Percentiles rank a stretch among this genome's conserved stretches.
phyloP scores from a whole-genome alignment of 2,113 vertebrate species.

The Atlantisia rogersi region DNA sequence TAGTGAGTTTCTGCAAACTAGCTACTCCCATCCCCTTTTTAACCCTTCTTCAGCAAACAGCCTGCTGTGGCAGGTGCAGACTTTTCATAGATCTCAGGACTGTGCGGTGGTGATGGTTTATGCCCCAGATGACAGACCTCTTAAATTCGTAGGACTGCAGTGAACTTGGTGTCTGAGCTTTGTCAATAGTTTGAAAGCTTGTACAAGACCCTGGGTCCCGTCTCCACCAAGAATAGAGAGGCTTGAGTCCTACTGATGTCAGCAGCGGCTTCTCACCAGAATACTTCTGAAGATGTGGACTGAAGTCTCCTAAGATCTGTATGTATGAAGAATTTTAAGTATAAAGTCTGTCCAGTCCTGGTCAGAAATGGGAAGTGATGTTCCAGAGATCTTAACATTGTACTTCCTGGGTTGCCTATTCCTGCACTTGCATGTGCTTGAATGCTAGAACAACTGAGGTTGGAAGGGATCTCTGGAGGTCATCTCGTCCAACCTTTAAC shows the following conservation, averaged over 20 bases:
- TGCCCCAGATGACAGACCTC: neutral
- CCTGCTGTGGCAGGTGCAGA: neutral
- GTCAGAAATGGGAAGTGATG: neutral
- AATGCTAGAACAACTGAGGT: neutral
- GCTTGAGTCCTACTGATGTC: neutral
- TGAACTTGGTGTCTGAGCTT: neutral
- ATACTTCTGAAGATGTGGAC: neutral
- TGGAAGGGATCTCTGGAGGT: constrained; percentile 12
- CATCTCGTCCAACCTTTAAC: neutral
- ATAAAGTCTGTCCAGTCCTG: neutral
- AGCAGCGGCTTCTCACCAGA: neutral
- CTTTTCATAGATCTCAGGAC: neutral
- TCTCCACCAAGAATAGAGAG: fast-evolving
- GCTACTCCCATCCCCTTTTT: neutral
- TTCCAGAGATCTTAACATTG: neutral
- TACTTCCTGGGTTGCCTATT: neutral
- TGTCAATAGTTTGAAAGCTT: neutral
- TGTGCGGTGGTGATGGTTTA: neutral
- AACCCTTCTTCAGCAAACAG: neutral
- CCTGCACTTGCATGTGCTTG: neutral
- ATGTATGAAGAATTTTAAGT: too few species aligned
- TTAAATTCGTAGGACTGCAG: neutral
- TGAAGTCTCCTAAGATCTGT: neutral
- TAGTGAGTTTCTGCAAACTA: neutral
- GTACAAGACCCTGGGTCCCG: neutral